A percentile compares a stretch with the other conserved stretches of the same genome.
These are phyloP conservation scores for Pseudois nayaur DNA, from an alignment of 2,113 vertebrate species.

Conservation along the genomic window DNA sequence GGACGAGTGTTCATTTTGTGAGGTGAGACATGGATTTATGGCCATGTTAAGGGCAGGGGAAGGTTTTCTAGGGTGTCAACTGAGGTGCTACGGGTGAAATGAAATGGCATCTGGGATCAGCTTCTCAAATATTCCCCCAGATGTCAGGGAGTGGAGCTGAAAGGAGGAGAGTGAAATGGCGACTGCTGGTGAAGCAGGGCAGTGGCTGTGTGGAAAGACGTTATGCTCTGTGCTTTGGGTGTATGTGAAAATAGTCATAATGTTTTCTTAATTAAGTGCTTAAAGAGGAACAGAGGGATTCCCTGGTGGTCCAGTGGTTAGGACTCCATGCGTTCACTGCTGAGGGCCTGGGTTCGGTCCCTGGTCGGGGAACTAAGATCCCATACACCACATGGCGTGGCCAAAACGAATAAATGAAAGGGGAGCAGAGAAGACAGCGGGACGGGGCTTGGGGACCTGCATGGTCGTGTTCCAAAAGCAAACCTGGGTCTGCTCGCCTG, in stretches of 20 bases:
- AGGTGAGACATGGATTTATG: neutral
- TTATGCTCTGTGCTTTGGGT: neutral
- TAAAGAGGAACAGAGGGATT: neutral
- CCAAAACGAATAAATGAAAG: neutral
- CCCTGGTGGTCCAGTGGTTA: neutral
- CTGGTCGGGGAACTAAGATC: neutral
- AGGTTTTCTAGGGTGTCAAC: neutral
- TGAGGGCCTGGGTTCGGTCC: neutral
- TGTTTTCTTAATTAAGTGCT: neutral
- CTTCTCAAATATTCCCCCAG: neutral
- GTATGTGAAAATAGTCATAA: neutral
- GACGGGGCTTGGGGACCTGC: neutral
- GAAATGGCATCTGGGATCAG: neutral
- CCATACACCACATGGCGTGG: fast-evolving
- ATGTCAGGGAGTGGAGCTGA: neutral
- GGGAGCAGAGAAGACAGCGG: neutral
- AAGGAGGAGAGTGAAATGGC: neutral
- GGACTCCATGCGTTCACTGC: neutral
- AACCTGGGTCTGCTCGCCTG: neutral
- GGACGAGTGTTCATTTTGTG: neutral
- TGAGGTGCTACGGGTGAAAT: neutral
- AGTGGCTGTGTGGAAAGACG: neutral
- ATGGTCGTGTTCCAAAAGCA: fast-evolving
- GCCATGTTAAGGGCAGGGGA: too few species aligned
- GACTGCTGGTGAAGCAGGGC: neutral